Base-by-base conservation (phyloP, 2,888 invertebrate species). In the Sericinus montela region DNA sequence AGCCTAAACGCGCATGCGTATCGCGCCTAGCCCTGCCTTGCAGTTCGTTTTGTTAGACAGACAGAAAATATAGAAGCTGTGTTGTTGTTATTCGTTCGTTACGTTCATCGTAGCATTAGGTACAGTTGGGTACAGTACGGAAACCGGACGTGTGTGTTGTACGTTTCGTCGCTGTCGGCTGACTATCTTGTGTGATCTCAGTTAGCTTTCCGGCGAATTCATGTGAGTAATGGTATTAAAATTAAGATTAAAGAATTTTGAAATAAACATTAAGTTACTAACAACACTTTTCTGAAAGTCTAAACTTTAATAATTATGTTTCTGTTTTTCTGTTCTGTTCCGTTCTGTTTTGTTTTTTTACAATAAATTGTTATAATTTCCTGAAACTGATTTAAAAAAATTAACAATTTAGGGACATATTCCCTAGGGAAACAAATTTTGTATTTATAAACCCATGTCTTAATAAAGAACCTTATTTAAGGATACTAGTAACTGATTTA, bases 11-110 rank as follows among this genome's bases (percentile, higher is more conserved):
- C 69, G 68, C 68, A 62, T 67, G 68, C 69, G 38, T 40, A 29
- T 30, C 42, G 45, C 50, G 54, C 51, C 55, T 60, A 64, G 65
- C 58, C 65, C 68, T 67, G 65, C 62, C 60, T 53, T 53, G 53
- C 50, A 52, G 52, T 57, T 58, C 58, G 58, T 55, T 19, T 19
- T 19, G 5, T 2, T 5, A 55, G 54, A 54, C 53, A 48, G 55
- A 57, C 57, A 57, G 57, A 56, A 56, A 57, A 53, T 58, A 55
- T 52, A 51, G 48, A 51, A 49, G 41, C n/a, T 8, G 45, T 29
- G 30, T 38, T 50, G 41, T 52, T 48, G 45, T 43, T 23, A 23
- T 54, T 48, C n/a, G 19, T 19, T 19, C 19, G 19, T 19, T n/a
- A 19, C 19, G 19, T 19, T 19, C 19, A 5, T 19, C 41, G 43